Evolutionary conservation across 2,888 invertebrate genomes (phyloP), one percentile per base, ranked within the genome.

Genomic region (Drosophila tripunctata): DNA sequence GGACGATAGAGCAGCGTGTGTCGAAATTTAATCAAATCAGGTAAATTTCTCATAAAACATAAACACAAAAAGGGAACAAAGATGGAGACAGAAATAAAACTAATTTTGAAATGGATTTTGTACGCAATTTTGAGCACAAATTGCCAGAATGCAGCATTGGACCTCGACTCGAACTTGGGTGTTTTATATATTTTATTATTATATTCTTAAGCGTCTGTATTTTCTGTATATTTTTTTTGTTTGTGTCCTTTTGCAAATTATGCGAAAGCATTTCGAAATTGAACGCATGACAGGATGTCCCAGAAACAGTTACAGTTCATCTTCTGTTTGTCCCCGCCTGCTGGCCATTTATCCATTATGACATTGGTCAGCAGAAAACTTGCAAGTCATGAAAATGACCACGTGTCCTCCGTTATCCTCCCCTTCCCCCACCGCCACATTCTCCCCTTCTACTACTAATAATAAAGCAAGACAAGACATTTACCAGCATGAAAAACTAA

Each of bases 221-320:
- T n/a, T n/a, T n/a, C n/a, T n/a, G n/a, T n/a, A n/a, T n/a, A n/a
- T 48, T 57, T 19, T 51, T 56, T 19, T 27, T 50, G 69, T 71
- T 75, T 68, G 57, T 68, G 77, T 14, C 67, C 74, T 78, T 83
- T 70, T 86, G 82, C 88, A 89, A 89, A 89, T 89, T 89, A 89
- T 90, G 89, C 90, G 89, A 89, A 89, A 78, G 87, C 88, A 89
- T 89, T 89, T 89, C 78, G 78, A 80, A 90, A 89, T 88, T 89
- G 89, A 84, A 88, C 84, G 78, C 78, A 87, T 88, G 87, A 78
- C 84, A 83, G 77, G 64, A 72, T 72, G 76, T 72, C 58, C 60
- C 68, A 64, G 66, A 65, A 69, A 31, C 44, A 47, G 17, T 21
- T 24, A 38, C 27, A 31, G 43, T 19, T 24, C 21, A 3, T 8